Evolutionary conservation across 2,888 invertebrate species (phyloP).

Genomic region (Caenorhabditis macrosperma): DNA sequence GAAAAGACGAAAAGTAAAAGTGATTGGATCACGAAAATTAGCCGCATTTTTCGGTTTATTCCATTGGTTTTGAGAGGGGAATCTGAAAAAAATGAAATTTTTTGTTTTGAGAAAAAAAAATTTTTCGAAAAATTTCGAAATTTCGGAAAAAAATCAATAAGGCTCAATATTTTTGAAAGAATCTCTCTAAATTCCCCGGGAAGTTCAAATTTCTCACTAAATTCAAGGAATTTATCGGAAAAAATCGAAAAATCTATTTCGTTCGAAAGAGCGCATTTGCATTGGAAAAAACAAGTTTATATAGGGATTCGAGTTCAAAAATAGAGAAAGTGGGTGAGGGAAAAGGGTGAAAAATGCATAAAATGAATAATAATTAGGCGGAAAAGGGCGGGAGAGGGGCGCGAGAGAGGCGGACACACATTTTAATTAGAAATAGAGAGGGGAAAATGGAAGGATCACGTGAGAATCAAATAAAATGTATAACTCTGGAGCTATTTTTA

Average conservation of each 20-base stretch:
- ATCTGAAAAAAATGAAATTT: background rate
- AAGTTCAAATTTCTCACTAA: background rate
- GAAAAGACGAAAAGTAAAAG: conserved; percentile 11
- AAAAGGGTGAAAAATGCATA: conserved; percentile 10
- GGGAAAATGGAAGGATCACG: background rate
- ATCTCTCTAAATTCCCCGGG: background rate
- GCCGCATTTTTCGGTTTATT: conserved; percentile 27
- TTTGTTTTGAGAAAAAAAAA: background rate
- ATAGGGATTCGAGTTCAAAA: conserved; percentile 13
- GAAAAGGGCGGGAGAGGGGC: no score
- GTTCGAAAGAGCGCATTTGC: no score
- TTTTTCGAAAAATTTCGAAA: background rate
- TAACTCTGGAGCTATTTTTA: no score
- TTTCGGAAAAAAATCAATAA: no score
- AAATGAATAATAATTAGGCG: no score
- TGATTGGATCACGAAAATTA: conserved; percentile 16
- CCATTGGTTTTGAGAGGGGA: background rate
- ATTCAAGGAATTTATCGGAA: no score
- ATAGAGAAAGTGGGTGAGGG: conserved; percentile 5
- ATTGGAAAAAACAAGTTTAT: no score
- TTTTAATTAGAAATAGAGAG: conserved; percentile 17
- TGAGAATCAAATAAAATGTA: no score
- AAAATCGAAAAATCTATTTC: no score
- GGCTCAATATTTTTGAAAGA: no score
- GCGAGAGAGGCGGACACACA: no score